Conservation (phyloP, 2,888 invertebrate genomes). For the Tillus elongatus region DNA sequence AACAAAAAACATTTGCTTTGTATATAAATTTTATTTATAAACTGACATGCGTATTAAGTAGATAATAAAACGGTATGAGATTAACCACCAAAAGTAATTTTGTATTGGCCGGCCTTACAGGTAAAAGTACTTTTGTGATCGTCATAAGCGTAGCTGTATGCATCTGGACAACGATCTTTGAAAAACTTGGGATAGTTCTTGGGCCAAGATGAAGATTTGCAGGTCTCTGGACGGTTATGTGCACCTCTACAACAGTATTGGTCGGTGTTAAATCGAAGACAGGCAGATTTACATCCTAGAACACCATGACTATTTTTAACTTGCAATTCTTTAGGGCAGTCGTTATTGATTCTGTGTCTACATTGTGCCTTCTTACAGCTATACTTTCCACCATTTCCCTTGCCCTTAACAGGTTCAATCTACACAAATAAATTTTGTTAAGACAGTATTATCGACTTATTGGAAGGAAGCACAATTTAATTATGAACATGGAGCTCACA, state of each 20-base stretch:
- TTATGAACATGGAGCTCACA: background rate
- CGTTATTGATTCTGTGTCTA: constrained; percentile 31
- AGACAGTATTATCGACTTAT: too few relatives aligned
- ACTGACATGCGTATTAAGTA: too few relatives aligned
- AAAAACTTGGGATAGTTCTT: constrained; percentile 41
- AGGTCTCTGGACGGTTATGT: constrained; percentile 39
- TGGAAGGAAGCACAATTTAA: constrained; percentile 16
- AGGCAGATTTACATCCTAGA: constrained; percentile 44
- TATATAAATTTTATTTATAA: too few relatives aligned
- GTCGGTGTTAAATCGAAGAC: constrained; percentile 41
- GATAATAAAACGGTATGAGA: too few relatives aligned
- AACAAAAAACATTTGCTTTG: too few relatives aligned
- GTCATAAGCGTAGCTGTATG: constrained; percentile 49
- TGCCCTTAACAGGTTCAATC: too few relatives aligned
- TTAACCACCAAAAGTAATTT: constrained; percentile 33
- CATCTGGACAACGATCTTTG: constrained; percentile 44
- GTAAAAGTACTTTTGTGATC: constrained; percentile 44
- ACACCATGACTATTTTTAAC: constrained; percentile 23
- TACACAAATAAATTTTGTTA: too few relatives aligned
- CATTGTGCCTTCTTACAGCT: constrained; percentile 38
- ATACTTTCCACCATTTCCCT: constrained; percentile 30
- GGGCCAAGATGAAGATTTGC: constrained; percentile 35
- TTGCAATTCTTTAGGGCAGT: constrained; percentile 37
- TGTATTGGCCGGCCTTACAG: constrained; percentile 35
- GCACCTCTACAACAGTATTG: constrained; percentile 43